Evolutionary conservation across 2,888 invertebrate species (phyloP).

Genomic region (Alentia gelatinosa): DNA sequence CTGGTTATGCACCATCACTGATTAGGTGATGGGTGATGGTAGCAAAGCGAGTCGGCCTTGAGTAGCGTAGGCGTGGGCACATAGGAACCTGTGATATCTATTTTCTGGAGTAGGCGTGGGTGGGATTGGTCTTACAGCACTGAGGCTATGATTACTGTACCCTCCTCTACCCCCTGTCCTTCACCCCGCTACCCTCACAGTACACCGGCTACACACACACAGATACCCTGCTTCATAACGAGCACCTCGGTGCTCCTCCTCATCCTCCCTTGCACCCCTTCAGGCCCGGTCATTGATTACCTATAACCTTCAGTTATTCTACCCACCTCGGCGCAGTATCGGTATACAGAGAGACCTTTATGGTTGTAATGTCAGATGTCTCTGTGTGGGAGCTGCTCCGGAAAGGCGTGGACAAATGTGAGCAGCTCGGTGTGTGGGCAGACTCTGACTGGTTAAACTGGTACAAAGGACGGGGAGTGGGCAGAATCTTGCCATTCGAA

Average conservation of each 20-base stretch:
- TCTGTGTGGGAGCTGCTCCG: neutral
- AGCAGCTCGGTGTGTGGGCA: neutral
- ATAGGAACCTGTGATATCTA: too few relatives aligned
- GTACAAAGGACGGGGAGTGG: neutral
- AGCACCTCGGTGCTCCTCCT: neutral
- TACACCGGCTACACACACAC: neutral
- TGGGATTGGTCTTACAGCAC: too few relatives aligned
- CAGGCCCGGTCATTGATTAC: neutral
- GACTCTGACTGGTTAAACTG: neutral
- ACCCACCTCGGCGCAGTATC: neutral
- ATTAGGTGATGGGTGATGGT: too few relatives aligned
- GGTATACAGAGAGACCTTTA: neutral
- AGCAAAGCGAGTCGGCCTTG: too few relatives aligned
- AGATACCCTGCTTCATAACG: too few relatives aligned
- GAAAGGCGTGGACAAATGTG: neutral
- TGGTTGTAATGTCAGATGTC: slow-evolving; percentile 1
- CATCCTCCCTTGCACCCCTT: neutral
- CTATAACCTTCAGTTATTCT: neutral
- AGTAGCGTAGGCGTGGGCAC: too few relatives aligned
- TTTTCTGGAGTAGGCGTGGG: too few relatives aligned
- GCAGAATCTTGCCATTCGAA: too few relatives aligned
- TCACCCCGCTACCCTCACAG: neutral
- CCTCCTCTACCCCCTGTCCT: neutral
- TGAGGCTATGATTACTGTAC: too few relatives aligned
- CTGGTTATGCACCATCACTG: too few relatives aligned